Percentiles rank a stretch among this genome's conserved stretches.
Conservation (phyloP, 2,797 vertebrate species). For the Typhlichthys subterraneus region DNA sequence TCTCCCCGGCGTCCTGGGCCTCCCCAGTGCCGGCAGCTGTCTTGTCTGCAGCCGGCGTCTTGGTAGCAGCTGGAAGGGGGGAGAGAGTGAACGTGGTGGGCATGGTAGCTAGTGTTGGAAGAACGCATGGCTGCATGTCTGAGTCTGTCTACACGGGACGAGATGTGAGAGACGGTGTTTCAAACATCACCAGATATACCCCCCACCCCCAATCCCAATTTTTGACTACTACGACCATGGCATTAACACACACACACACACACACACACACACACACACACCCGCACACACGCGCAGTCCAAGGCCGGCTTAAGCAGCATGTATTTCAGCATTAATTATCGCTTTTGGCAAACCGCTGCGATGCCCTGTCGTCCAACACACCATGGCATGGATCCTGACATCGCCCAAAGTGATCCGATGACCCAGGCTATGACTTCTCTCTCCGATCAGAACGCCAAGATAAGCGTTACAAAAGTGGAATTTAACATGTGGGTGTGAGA, state of each 20-base stretch:
- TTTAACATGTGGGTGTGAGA: background rate
- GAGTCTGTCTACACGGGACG: too few species aligned
- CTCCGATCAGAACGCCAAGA: too few species aligned
- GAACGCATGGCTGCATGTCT: background rate
- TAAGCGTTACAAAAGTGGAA: slow-evolving; percentile 1
- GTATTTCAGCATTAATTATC: background rate
- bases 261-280: too few species aligned
- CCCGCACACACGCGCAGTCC: too few species aligned
- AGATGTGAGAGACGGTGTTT: too few species aligned
- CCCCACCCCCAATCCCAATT: too few species aligned
- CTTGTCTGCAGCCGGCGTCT: slow-evolving; percentile 75
- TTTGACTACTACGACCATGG: too few species aligned
- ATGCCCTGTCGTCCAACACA: background rate
- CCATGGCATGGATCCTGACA: background rate
- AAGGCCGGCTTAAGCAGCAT: background rate
- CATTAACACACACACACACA: too few species aligned
- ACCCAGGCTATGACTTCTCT: background rate
- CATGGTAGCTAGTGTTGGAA: background rate
- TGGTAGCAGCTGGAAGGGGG: slow-evolving; percentile 55
- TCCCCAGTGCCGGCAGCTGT: slow-evolving; percentile 74
- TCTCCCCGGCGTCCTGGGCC: slow-evolving; percentile 80
- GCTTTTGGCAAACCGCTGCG: slow-evolving; percentile 9
- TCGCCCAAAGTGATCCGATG: slow-evolving; percentile 3
- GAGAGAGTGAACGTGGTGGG: slow-evolving; percentile 1
- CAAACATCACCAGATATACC: too few species aligned